Evolutionary conservation across 2,113 vertebrate genomes (phyloP), one percentile per base, ranked within the genome.

Genomic region (Crotalus helleri): DNA sequence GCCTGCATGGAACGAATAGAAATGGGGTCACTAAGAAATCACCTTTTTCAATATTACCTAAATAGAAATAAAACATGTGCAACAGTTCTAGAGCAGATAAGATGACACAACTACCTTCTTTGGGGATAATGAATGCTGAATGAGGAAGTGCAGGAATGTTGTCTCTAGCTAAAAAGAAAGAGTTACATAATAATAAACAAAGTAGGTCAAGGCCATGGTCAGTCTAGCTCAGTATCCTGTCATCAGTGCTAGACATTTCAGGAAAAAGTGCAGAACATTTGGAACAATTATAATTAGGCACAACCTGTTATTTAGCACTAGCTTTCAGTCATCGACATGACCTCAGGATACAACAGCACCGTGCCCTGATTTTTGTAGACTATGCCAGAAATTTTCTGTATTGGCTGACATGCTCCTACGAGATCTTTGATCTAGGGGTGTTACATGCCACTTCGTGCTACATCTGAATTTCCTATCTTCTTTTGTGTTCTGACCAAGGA

Each of bases 141-240:
- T 90, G 81, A 94, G 91, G 89, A 92, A 94, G 29, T 81, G 12
- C 24, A 85, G 69, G 64, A 92, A 92, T 90, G 88, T 51, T 85
- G 92, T 85, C 29, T 46, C 44, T 29, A 58, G 8, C 12, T 88
- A 89, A 90, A 85, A 51, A 92, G 88, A 69, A 85, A 92, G 53
- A 21, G 51, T 92, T 89, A 92, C 92, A 92, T 92, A 92, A 92
- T 19, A 59, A 59, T 85, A 44, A 58, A 55, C 39, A 90, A 92
- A 90, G 39, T 90, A 55, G 92, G 92, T 92, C 92, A 92, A n/a
- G 55, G 23, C 88, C 57, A 44, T 24, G 87, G 92, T 92, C 88
- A 90, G 88, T 85, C 69, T 59, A 51, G 88, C 88, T 85, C 69
- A 92, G 64, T 85, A 90, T 85, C 88, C 92, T 92, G 92, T 85